Base-by-base conservation (phyloP, 1,140 invertebrate species). In the Megalopta genalis region DNA sequence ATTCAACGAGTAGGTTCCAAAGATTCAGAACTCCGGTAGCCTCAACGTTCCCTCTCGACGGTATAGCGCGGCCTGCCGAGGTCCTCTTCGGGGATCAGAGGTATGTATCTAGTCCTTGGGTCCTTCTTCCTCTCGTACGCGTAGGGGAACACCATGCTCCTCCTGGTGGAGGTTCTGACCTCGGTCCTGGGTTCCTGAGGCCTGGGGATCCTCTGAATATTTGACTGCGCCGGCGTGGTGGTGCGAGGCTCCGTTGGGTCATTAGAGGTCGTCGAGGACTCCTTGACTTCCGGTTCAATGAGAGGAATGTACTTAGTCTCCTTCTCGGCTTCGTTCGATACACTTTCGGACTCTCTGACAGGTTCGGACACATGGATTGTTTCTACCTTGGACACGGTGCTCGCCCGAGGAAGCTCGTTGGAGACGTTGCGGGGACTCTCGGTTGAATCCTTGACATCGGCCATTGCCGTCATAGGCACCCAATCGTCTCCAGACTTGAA, bases 101-200 rank as follows among this genome's bases (percentile, higher is more conserved):
- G 92, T 80, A 93, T 93, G 62, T 93, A 93, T 52, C 91, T 91
- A 7, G 91, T 93, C 54, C 89, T 88, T 6, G 90, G 91, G 80
- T 93, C 91, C 16, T 88, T 92, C 63, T 89, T 90, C 8, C 88
- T 87, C 46, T 92, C 92, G 59, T 93, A 92, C 3, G 88, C 89
- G 59, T 92, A 93, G 0, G 92, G 92, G 64, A 92, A 93, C 9
- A 91, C 84, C 67, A 92, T 88, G 8, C 88, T 73, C 16, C 86
- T 86, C 27, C 70, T 82, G 64, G 39, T 76, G 3, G 39, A 57
- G 0, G 60, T 86, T 81, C 46, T 70, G 80, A 2, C 65, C 54
- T 80, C 21, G 1, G 6, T 59, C 1, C 37, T 69, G 0, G 37
- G 7, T 1, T 46, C 27, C 4, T 42, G 52, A 2, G 57, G 39